Evolutionary conservation across 2,113 vertebrate genomes (phyloP).

Genomic region (Chloropsis hardwickii): DNA sequence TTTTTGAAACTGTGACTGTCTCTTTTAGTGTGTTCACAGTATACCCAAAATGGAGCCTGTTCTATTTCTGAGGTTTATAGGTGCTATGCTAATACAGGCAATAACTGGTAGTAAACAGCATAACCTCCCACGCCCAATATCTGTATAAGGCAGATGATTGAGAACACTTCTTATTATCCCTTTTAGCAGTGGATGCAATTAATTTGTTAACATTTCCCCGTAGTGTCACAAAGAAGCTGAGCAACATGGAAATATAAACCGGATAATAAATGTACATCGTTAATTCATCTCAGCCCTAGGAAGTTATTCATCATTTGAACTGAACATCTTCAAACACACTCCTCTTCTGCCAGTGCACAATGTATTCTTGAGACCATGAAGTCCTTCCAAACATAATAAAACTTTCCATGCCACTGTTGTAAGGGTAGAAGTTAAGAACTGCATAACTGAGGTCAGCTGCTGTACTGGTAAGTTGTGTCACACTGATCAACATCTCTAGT

Average conservation of each 20-base stretch:
- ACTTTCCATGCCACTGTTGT: neutral
- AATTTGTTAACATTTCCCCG: neutral
- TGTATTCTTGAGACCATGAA: neutral
- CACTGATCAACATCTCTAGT: neutral
- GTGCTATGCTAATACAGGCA: neutral
- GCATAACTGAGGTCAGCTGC: neutral
- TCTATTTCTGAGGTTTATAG: neutral
- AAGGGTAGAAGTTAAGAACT: neutral
- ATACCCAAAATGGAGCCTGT: neutral
- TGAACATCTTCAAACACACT: neutral
- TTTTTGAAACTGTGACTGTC: neutral
- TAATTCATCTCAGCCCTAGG: neutral
- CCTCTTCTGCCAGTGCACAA: neutral
- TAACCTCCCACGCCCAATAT: neutral
- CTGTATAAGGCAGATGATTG: neutral
- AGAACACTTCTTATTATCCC: neutral
- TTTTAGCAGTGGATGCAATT: constrained; percentile 14
- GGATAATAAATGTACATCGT: neutral
- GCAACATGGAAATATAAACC: neutral
- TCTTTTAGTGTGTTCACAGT: neutral
- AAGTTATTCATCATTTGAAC: neutral
- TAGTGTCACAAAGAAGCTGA: constrained; percentile 4
- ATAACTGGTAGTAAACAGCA: neutral
- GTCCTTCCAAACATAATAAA: neutral
- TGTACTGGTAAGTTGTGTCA: neutral